Percentiles rank a stretch among this genome's conserved stretches.
phyloP scores from a whole-genome alignment of 1,140 invertebrate species.

The Drosophila orosa region DNA sequence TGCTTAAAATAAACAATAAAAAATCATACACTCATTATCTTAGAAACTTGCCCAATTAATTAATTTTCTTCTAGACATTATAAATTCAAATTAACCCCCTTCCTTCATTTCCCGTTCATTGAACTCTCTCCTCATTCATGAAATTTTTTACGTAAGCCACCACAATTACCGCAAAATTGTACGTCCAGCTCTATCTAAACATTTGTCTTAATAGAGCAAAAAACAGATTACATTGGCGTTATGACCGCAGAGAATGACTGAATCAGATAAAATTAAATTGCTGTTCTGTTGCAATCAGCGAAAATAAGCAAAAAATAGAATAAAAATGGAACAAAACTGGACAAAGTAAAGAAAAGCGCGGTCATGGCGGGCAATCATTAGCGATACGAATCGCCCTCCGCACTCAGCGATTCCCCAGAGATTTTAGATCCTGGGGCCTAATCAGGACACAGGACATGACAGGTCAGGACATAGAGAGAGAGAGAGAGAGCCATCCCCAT shows the following conservation, averaged over 20 bases:
- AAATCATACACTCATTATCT: background rate
- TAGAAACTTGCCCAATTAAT: background rate
- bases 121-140: background rate
- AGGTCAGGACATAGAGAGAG: background rate
- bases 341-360: slow-evolving; percentile 21
- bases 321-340: slow-evolving; percentile 6
- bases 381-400: slow-evolving; percentile 40
- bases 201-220: slow-evolving; percentile 22
- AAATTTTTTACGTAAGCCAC: background rate
- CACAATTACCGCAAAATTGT: slow-evolving; percentile 14
- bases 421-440: slow-evolving; percentile 22
- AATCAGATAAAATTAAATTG: slow-evolving; percentile 40
- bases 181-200: slow-evolving; percentile 5
- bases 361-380: slow-evolving; percentile 45
- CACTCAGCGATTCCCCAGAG: slow-evolving; percentile 46
- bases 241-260: slow-evolving; percentile 4
- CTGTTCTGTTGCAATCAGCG: slow-evolving; percentile 44
- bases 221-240: slow-evolving; percentile 15
- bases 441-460: slow-evolving; percentile 43
- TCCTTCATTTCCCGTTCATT: background rate
- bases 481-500: slow-evolving; percentile 12
- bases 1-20: no score
- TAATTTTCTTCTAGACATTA: background rate
- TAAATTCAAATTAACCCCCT: no score
- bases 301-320: slow-evolving; percentile 29